phyloP scores from a whole-genome alignment of 2,113 vertebrate species.

The Pimephales promelas region DNA sequence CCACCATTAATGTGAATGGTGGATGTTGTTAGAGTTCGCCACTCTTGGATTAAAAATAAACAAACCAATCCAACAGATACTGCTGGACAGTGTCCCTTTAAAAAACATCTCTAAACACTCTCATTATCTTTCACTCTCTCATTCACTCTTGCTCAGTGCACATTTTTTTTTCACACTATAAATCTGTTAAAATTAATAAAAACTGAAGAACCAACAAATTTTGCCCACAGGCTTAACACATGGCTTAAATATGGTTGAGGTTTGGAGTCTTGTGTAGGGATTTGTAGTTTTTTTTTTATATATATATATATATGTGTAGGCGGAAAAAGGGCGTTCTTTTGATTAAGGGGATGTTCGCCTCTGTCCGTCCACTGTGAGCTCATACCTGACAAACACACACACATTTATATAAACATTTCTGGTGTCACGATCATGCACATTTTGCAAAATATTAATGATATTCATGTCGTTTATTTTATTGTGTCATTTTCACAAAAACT shows the following conservation, averaged over 20 bases:
- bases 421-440: slow-evolving; percentile 16
- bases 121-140: slow-evolving; percentile 8
- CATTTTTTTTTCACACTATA: slow-evolving; percentile 13
- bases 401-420: neutral
- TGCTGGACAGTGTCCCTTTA: neutral
- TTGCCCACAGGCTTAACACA: slow-evolving; percentile 31
- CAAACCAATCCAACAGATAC: slow-evolving; percentile 1
- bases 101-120: neutral
- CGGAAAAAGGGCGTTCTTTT: neutral
- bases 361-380: slow-evolving; percentile 88
- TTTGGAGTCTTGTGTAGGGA: slow-evolving; percentile 28
- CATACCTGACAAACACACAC: slow-evolving; percentile 79
- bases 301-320: slow-evolving; percentile 1
- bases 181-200: slow-evolving; percentile 25
- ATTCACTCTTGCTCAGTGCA: slow-evolving; percentile 20
- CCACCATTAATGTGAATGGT: neutral
- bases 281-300: slow-evolving; percentile 33
- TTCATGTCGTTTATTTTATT: neutral
- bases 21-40: neutral
- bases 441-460: neutral
- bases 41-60: neutral
- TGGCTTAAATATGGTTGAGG: slow-evolving; percentile 27
- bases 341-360: slow-evolving; percentile 62
- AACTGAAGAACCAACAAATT: neutral
- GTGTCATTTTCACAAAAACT: neutral